Evolutionary conservation across 2,113 vertebrate genomes (phyloP), one percentile per base, ranked within the genome.

Genomic region (Abramis brama): DNA sequence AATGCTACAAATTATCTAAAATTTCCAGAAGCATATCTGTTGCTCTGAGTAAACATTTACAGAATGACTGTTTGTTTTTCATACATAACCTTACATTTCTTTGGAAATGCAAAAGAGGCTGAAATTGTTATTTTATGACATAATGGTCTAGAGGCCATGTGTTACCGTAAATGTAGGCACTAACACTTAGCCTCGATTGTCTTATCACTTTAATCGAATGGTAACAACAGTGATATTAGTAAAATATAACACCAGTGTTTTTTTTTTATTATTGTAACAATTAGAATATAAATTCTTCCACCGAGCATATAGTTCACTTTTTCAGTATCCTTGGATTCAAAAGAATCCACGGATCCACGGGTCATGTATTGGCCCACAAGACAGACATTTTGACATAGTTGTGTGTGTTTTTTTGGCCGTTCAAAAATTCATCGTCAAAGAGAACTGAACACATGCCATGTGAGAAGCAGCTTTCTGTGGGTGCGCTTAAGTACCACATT

Each of bases 11-110:
- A 66, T 82, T 21, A 47, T 27, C 36, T 4, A 62, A 60, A 36
- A 80, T 77, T 77, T 77, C 75, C 75, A 77, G 27, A 77, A 23
- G 19, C 68, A 43, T 36, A 52, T 55, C 15, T 30, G 45, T 77
- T 50, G 7, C 15, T 77, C 17, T 33, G 75, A 55, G 75, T 30
- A 55, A 13, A 55, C 47, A 19, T 27, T 11, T 55, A 77, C 75
- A 19, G 25, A 33, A 77, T 77, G 50, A 55, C 75, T 55, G 25
- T 6, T 77, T 55, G 27, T 30, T 52, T 76, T 33, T 52, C 25
- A 21, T 12, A 47, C n/a, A 4, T 47, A 33, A 77, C 33, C 47
- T 77, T 33, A 52, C 30, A 52, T 55, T 43, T 71, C 8, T 71
- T 43, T 43, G 36, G 68, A 43, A 71, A 71, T 43, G 36, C 36